Base-by-base conservation (phyloP, 2,888 invertebrate genomes). In the Chymomyza caudatula region DNA sequence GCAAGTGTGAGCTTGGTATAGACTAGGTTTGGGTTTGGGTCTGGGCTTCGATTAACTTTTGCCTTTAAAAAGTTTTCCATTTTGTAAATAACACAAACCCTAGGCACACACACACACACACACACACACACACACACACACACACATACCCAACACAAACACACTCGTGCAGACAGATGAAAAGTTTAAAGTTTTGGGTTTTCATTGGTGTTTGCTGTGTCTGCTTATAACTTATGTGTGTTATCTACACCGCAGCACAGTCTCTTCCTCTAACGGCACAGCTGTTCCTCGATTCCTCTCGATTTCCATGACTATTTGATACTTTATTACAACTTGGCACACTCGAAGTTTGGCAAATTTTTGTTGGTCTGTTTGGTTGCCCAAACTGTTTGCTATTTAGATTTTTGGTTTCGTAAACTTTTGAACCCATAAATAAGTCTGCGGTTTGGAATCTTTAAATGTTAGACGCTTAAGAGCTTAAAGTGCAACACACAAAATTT, bases 41-140 rank as follows among this genome's bases (percentile, higher is more conserved):
- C 23, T 25, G 17, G 11, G 47, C 85, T 74, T 78, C 84, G 82
- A 82, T 82, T 82, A 82, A 82, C 81, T 82, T 82, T 81, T 68
- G 65, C 60, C 65, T 60, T 60, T 61, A 43, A 43, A 57, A 53
- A 68, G 60, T 59, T 57, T 49, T 19, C 19, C 49, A 52, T 71
- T 73, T 71, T 65, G 78, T 71, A 78, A 78, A 78, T 78, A 78
- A 81, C 78, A 70, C 65, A 76, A 37, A 64, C 29, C 29, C 25
- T 25, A 25, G 22, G 65, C 67, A 61, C 70, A 68, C 73, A 61
- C 44, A 70, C 43, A 2, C 15, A 11, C 15, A 11, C n/a, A 17
- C 4, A 15, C 44, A 15, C 15, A 3, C 15, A 5, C 44, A n/a
- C 5, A 13, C 4, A 13, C 17, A 3, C 22, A 11, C 51, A 53